Evolutionary conservation across 2,888 invertebrate species (phyloP).

Genomic region (Dryobotodes eremita): DNA sequence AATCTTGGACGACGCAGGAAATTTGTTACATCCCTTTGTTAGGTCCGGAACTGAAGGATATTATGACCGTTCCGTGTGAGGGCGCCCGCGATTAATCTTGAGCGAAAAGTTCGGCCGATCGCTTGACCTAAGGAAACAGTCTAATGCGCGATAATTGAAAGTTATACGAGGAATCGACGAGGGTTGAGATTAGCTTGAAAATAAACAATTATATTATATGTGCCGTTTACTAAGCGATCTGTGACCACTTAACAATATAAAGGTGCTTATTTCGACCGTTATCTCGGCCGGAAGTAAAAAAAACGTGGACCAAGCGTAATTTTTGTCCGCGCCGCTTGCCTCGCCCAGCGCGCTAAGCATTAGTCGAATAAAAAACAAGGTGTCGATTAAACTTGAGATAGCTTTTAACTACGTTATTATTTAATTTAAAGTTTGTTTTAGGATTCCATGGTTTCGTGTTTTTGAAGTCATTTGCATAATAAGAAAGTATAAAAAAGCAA

Average conservation of each 20-base stretch:
- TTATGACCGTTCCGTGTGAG: conserved; percentile 81
- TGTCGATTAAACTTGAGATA: conserved; percentile 87
- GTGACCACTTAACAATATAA: conserved; percentile 84
- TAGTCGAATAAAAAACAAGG: conserved; percentile 85
- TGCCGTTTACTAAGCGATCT: conserved; percentile 81
- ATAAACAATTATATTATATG: conserved; percentile 77
- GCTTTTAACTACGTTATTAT: conserved; percentile 84
- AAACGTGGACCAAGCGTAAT: conserved; percentile 86
- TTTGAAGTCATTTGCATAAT: conserved; percentile 70
- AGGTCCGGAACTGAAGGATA: conserved; percentile 83
- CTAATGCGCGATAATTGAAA: conserved; percentile 87
- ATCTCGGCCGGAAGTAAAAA: conserved; percentile 87
- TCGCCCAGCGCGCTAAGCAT: conserved; percentile 80
- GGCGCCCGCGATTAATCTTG: conserved; percentile 80
- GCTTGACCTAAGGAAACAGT: conserved; percentile 80
- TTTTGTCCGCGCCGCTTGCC: conserved; percentile 80
- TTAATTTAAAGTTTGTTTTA: conserved; percentile 83
- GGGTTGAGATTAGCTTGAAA: conserved; percentile 73
- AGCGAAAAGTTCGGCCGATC: conserved; percentile 76
- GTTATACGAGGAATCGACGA: conserved; percentile 72
- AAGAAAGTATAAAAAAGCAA: conserved; percentile 65
- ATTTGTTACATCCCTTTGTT: conserved; percentile 82
- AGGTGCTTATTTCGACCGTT: conserved; percentile 87
- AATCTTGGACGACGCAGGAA: conserved; percentile 78
- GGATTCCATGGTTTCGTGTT: conserved; percentile 73